Percentiles rank a stretch among this genome's conserved stretches.
Conservation (phyloP, 2,888 invertebrate species). For the Amphipyra tragopoginis region DNA sequence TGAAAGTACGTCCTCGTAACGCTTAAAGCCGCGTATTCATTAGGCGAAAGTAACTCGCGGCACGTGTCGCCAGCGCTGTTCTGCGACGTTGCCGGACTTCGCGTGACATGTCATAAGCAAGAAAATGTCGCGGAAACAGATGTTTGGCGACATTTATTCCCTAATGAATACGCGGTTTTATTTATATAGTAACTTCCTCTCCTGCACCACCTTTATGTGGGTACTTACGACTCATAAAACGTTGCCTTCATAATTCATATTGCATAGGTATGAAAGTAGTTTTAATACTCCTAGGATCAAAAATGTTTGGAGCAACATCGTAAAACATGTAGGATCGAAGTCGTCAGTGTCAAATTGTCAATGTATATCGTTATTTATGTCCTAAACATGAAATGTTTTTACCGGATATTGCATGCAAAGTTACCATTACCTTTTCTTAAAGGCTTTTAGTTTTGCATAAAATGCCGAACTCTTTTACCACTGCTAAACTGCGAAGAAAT, state of each 20-base stretch:
- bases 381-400: slow-evolving; percentile 5
- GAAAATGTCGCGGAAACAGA: too few species aligned
- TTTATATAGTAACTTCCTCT: too few species aligned
- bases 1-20: too few species aligned
- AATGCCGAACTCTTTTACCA: not conserved
- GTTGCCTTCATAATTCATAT: slow-evolving; percentile 13
- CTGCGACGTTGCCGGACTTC: too few species aligned
- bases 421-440: not conserved
- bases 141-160: too few species aligned
- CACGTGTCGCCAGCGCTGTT: too few species aligned
- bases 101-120: too few species aligned
- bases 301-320: not conserved
- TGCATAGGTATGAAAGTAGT: too few species aligned
- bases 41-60: too few species aligned
- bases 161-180: too few species aligned
- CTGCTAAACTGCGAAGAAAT: not conserved
- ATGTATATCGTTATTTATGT: slow-evolving; percentile 4
- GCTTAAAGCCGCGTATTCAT: too few species aligned
- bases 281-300: not conserved
- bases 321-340: not conserved
- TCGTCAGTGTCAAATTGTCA: not conserved
- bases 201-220: not conserved
- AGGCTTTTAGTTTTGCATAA: not conserved
- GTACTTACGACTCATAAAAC: slow-evolving; percentile 1
- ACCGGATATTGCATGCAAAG: slow-evolving; percentile 8